A percentile compares a stretch with the other conserved stretches of the same genome.
phyloP scores from a whole-genome alignment of 1,140 invertebrate species.

The Conopomorpha cramerella region DNA sequence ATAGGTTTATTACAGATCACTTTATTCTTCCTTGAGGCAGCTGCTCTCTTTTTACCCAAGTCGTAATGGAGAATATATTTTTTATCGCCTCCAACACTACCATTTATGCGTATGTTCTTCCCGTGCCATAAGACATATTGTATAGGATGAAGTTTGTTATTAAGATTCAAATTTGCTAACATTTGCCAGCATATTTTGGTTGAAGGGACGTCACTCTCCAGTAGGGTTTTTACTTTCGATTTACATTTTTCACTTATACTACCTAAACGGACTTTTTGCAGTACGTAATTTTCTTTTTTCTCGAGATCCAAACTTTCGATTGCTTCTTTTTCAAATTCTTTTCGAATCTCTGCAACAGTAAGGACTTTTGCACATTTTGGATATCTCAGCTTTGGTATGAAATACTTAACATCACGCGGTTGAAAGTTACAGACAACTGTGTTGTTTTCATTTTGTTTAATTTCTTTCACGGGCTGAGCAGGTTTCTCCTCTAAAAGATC shows the following conservation, averaged over 20 bases:
- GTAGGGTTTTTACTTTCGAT: constrained; percentile 23
- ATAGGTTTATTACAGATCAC: constrained; percentile 10
- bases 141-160: constrained; percentile 15
- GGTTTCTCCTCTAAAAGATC: constrained; percentile 24
- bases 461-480: constrained; percentile 16
- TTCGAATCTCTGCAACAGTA: constrained; percentile 36
- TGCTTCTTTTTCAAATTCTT: constrained; percentile 27
- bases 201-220: constrained; percentile 23
- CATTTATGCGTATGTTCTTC: constrained; percentile 31
- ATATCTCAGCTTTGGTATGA: constrained; percentile 31
- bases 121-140: constrained; percentile 42
- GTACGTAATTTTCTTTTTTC: constrained; percentile 28
- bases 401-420: constrained; percentile 30
- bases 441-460: constrained; percentile 4
- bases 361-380: constrained; percentile 31
- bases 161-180: constrained; percentile 40
- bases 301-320: constrained; percentile 31
- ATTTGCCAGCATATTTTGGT: constrained; percentile 40
- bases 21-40: constrained; percentile 5
- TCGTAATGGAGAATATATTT: constrained; percentile 35
- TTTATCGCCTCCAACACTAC: constrained; percentile 32
- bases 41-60: constrained; percentile 14
- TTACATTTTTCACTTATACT: constrained; percentile 25
- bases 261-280: constrained; percentile 34
- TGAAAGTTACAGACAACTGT: constrained; percentile 19